Evolutionary conservation across 2,113 vertebrate genomes (phyloP), one percentile per base, ranked within the genome.

Genomic region (Muscicapa adusta): DNA sequence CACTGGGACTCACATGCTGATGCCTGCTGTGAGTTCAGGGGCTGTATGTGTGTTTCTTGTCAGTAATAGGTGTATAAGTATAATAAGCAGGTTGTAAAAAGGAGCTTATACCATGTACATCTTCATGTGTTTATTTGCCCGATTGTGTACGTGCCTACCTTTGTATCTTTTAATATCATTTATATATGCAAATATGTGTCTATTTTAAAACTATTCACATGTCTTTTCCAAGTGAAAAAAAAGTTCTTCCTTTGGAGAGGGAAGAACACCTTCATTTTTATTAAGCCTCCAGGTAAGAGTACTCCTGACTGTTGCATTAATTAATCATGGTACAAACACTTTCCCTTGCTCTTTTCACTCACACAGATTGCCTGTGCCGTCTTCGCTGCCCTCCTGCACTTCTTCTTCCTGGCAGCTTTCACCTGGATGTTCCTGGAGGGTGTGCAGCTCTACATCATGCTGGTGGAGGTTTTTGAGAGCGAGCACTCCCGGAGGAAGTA

Each of bases 351-450:
- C 45, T 95, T 91, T 90, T 94, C 56, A 51, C 91, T 10, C 58
- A 24, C 0, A 0, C 97, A 99, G 99, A 99, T 99, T 38, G 99
- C 99, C 51, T 99, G 99, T 83, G 99, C 99, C 0, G 98, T 99
- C 74, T 99, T 99, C 13, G 99, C 99, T 29, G 99, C 99, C 43
- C 98, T 99, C 81, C 98, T 99, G 56, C 99, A 99, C 94, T 99
- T 99, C 98, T 99, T 99, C 98, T 99, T 99, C 97, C 97, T 99
- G 98, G 99, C 99, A 8, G 99, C 99, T 38, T 99, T 99, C 98
- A 99, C 99, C 1, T 99, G 99, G 99, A 99, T 99, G 99, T 99
- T 99, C 96, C 97, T 99, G 97, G 99, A 99, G 91, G 99, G 99
- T 0, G 99, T 99, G 66, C 99, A 99, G 97, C 99, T 99, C 56